A percentile compares a stretch with the other conserved stretches of the same genome.
These are phyloP conservation scores for Aspidoscelis tigris DNA, from an alignment of 2,113 vertebrate genomes.

Conservation along the genomic window DNA sequence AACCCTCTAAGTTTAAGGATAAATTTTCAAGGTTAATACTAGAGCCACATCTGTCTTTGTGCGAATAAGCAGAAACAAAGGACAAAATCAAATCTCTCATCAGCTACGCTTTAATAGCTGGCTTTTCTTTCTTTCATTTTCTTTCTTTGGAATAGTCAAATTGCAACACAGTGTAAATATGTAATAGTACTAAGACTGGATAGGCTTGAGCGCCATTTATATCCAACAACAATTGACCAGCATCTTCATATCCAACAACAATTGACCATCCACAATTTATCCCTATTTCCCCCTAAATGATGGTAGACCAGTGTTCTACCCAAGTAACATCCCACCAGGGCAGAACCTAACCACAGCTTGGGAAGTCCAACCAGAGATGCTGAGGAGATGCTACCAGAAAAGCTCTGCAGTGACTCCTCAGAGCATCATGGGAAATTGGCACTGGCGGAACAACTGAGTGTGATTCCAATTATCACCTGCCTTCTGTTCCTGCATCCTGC, in stretches of 20 bases:
- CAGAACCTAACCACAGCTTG: too few relatives aligned
- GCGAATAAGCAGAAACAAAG: not conserved
- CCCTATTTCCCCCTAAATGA: too few relatives aligned
- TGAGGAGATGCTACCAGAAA: too few relatives aligned
- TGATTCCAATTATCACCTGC: too few relatives aligned
- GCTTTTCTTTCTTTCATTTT: not conserved
- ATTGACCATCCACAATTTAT: too few relatives aligned
- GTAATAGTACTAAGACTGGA: not conserved
- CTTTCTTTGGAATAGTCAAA: not conserved
- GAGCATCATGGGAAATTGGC: too few relatives aligned
- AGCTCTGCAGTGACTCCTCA: too few relatives aligned
- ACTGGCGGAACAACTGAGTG: too few relatives aligned
- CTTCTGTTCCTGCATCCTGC: too few relatives aligned
- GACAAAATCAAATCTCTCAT: not conserved
- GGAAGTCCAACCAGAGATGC: too few relatives aligned
- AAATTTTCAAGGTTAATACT: slow-evolving; percentile 29
- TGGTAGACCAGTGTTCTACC: too few relatives aligned
- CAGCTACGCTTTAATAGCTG: not conserved
- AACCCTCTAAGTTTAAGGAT: not conserved
- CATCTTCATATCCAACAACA: not conserved
- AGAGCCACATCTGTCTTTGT: not conserved
- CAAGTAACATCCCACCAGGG: too few relatives aligned
- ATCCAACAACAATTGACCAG: not conserved
- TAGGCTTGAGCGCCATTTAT: not conserved
- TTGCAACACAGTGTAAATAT: not conserved